Base-by-base conservation (phyloP, 1,140 invertebrate genomes). In the Oedothorax gibbosus region DNA sequence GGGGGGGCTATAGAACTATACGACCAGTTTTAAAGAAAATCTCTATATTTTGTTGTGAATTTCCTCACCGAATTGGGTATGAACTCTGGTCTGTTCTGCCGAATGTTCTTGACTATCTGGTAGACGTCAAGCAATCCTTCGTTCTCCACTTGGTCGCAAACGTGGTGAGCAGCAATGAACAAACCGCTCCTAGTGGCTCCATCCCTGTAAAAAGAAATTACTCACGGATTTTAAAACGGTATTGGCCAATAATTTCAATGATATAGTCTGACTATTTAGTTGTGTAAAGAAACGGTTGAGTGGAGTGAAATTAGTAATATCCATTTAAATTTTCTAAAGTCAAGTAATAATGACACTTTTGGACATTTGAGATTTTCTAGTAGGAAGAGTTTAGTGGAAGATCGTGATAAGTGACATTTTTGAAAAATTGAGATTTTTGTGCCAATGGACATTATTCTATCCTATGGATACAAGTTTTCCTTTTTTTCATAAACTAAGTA, bases 41-140 rank as follows among this genome's bases (percentile, higher is more conserved):
- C 1, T 62, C 12, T 1, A 6, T 15, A 62, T 18, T 62, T 15
- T 18, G 6, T 18, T 66, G 6, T 20, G 50, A 35, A 35, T 5
- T 35, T 35, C 5, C 78, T 86, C 82, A 87, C 87, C n/a, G 85
- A 84, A 78, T 82, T 84, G 8, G 66, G 76, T 57, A 87, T 87
- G 54, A 87, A 87, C 64, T 87, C 86, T 15, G 84, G 81, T 66
- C 87, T 65, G 53, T 87, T 86, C 6, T 60, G 50, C 2, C 87
- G 73, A 20, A 87, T 84, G 54, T 54, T 87, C 88, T 90, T 90
- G 2, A 90, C 88, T 51, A 89, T 89, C 77, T 90, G 90, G 87
- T 90, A 91, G 7, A 90, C 89, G 81, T 91, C 90, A 7, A 91
- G 88, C 65, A 90, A 89, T 21, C 89, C 89, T 75, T 91, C 91